Percentiles rank a stretch among this genome's conserved stretches.
These are phyloP conservation scores for Donacobius atricapilla DNA, from an alignment of 2,113 vertebrate genomes.

Conservation along the genomic window DNA sequence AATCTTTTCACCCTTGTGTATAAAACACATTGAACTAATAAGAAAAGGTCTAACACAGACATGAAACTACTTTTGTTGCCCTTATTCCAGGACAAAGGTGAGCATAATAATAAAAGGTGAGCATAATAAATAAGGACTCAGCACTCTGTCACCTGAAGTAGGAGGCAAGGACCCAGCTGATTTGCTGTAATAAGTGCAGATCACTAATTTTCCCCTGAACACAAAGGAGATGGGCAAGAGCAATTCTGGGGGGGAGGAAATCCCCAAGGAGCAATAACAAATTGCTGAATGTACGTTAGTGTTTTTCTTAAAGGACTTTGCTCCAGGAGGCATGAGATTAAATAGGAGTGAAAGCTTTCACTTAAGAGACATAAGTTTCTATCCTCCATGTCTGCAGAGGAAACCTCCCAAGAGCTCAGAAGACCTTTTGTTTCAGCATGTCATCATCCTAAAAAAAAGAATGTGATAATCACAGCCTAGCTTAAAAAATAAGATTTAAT, in stretches of 20 bases:
- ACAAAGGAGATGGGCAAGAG: not conserved
- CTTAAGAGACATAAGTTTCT: not conserved
- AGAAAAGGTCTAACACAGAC: not conserved
- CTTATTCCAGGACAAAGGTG: not conserved
- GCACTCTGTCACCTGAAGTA: not conserved
- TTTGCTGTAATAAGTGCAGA: not conserved
- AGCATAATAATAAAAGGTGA: not conserved
- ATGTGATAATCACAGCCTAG: not conserved
- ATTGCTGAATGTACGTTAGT: not conserved
- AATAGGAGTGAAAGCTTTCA: not conserved
- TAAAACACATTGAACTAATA: not conserved
- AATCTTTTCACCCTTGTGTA: not conserved
- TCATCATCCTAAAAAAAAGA: not conserved
- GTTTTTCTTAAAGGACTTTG: not conserved
- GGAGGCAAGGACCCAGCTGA: not conserved
- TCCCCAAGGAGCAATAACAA: not conserved
- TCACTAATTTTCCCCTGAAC: not conserved
- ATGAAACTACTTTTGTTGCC: not conserved
- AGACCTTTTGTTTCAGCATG: not conserved
- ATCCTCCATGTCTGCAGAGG: not conserved
- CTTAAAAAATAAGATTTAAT: not conserved
- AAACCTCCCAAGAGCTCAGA: not conserved
- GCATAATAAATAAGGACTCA: not conserved
- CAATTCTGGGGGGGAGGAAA: rapidly evolving
- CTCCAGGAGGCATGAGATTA: not conserved